These are phyloP conservation scores for Bothrops alternatus DNA, from an alignment of 2,797 vertebrate genomes.

Conservation along the genomic window DNA sequence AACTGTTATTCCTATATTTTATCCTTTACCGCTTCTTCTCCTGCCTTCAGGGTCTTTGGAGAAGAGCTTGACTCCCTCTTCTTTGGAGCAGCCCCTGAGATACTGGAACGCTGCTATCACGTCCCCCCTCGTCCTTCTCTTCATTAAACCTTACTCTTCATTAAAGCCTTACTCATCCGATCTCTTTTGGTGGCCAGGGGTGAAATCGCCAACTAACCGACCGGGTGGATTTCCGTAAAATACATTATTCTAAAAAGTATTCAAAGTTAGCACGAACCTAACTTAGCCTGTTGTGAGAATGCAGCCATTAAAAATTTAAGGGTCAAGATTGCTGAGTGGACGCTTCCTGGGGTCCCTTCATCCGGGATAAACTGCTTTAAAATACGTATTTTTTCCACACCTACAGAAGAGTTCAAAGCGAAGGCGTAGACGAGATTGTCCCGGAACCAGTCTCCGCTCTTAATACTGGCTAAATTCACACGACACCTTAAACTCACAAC, in stretches of 20 bases:
- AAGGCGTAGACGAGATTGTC: neutral
- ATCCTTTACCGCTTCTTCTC: too few species aligned
- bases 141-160: too few species aligned
- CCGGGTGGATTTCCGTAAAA: neutral
- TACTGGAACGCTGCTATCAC: too few species aligned
- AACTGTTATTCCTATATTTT: too few species aligned
- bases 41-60: too few species aligned
- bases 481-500: neutral
- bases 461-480: neutral
- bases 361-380: neutral
- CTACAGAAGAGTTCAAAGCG: neutral
- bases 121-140: too few species aligned
- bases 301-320: neutral
- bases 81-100: too few species aligned
- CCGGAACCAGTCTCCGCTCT: neutral
- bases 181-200: neutral
- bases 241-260: neutral
- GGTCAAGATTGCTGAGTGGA: neutral
- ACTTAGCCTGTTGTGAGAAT: neutral
- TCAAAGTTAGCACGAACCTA: neutral
- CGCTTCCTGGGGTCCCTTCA: neutral
- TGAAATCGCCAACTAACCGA: neutral
- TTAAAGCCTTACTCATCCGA: neutral
- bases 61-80: too few species aligned
- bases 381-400: neutral